A percentile compares a stretch with the other conserved stretches of the same genome.
These are phyloP conservation scores for Melinopterus prodromus DNA, from an alignment of 2,888 invertebrate genomes.

Conservation along the genomic window DNA sequence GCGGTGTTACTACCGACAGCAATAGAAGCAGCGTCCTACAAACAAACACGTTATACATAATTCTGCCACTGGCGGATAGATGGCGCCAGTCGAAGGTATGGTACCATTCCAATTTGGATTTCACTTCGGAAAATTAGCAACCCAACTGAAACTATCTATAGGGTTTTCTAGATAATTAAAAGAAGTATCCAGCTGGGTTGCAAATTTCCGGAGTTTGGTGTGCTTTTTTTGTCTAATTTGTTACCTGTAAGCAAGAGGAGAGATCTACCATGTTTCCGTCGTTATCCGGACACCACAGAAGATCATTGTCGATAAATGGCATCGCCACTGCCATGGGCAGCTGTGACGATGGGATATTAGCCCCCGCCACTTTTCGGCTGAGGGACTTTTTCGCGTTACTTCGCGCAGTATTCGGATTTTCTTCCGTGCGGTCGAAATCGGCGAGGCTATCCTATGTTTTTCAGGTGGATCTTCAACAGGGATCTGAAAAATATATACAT, in stretches of 20 bases:
- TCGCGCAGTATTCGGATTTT: background rate
- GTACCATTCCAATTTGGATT: background rate
- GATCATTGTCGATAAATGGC: slow-evolving; percentile 96
- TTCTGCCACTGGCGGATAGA: background rate
- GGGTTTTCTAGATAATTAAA: too few relatives aligned
- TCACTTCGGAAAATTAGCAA: too few relatives aligned
- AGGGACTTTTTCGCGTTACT: slow-evolving; percentile 26
- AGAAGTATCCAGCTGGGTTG: background rate
- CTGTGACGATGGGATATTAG: slow-evolving; percentile 66
- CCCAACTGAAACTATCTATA: too few relatives aligned
- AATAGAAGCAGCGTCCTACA: slow-evolving; percentile 71
- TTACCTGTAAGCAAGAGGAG: slow-evolving; percentile 86
- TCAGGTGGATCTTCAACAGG: slow-evolving; percentile 43
- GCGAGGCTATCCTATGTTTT: slow-evolving; percentile 5
- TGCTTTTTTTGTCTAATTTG: slow-evolving; percentile 18
- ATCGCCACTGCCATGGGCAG: slow-evolving; percentile 77
- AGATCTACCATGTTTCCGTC: slow-evolving; percentile 94
- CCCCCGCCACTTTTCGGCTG: slow-evolving; percentile 65
- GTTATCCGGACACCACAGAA: slow-evolving; percentile 94
- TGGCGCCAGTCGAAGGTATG: background rate
- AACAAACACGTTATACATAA: slow-evolving; percentile 42
- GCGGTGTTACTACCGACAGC: slow-evolving; percentile 64
- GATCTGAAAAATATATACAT: slow-evolving; percentile 48
- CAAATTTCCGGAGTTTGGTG: background rate
- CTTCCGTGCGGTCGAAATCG: background rate